These are phyloP conservation scores for Ramphastos sulfuratus DNA, from an alignment of 2,113 vertebrate species.

Conservation along the genomic window DNA sequence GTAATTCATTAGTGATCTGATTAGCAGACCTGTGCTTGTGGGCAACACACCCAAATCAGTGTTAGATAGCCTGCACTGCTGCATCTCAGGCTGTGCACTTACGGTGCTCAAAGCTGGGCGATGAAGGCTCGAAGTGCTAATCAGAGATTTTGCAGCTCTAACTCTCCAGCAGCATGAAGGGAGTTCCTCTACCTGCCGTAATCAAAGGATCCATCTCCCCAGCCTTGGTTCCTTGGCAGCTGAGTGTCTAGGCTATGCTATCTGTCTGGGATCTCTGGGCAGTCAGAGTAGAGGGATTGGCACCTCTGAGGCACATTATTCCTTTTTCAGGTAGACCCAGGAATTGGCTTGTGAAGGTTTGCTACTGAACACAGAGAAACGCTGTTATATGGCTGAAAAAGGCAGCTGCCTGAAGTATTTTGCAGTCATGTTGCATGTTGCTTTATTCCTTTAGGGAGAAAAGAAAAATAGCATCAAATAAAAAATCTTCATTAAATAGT, in stretches of 20 bases:
- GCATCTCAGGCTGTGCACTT: background rate
- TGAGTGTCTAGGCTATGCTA: constrained; percentile 23
- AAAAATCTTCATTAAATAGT: background rate
- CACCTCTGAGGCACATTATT: constrained; percentile 52
- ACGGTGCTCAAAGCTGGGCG: background rate
- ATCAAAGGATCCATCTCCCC: background rate
- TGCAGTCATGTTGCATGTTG: background rate
- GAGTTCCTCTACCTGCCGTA: background rate
- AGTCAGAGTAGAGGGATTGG: constrained; percentile 44
- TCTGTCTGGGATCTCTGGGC: constrained; percentile 59
- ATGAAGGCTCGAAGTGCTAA: background rate
- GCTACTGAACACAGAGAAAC: background rate
- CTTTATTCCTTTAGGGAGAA: background rate
- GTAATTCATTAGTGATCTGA: background rate
- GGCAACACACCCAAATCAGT: background rate
- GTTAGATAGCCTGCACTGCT: accelerated
- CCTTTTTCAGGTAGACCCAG: background rate
- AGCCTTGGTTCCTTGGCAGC: background rate
- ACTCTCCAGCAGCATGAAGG: background rate
- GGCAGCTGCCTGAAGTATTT: background rate
- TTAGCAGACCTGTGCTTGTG: background rate
- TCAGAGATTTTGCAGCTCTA: background rate
- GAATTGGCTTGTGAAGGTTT: background rate
- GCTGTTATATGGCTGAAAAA: background rate
- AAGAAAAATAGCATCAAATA: background rate